Base-by-base conservation (phyloP, 1,140 invertebrate genomes). In the Megalopta genalis region DNA sequence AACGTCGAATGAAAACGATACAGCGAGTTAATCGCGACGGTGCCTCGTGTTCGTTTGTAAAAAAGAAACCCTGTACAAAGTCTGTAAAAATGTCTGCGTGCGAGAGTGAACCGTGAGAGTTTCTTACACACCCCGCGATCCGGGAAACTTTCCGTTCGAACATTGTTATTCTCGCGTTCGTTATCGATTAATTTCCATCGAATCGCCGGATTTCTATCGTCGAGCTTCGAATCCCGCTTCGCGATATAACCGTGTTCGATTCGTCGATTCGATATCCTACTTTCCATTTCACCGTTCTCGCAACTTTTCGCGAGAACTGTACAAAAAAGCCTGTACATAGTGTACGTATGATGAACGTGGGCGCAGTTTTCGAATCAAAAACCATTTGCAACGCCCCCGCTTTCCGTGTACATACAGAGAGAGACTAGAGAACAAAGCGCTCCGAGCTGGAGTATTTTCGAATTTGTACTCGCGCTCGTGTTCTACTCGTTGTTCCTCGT, bases 291-390 rank as follows among this genome's bases (percentile, higher is more conserved):
- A 18, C 16, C 16, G 5, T 18, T 21, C 49, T 18, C 49, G 1
- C 18, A 16, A 52, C 16, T 16, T 21, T 7, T 6, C 1, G 73
- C 18, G 23, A 57, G 32, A 71, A 46, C 66, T 81, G 64, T 84
- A 83, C 65, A 85, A 83, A 83, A 21, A 46, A 65, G 42, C 32
- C 60, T 83, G 72, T 85, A 77, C 57, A 83, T 84, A 84, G n/a
- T 82, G 69, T 73, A 73, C 70, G 77, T 80, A 80, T 63, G 12
- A 23, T 54, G 27, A 18, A 52, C 23, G 18, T n/a, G 54, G 32
- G 39, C 46, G 46, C 25, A 25, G 39, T 59, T 46, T 46, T 52
- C 21, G 59, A 69, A 70, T 70, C 67, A 77, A 62, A 57, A 60
- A 23, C 14, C 52, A 32, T 1, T n/a, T 42, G 25, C 21, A 25